Evolutionary conservation across 23 tunicate genomes (phyloP).

Genomic region (Clavelina lepadiformis): DNA sequence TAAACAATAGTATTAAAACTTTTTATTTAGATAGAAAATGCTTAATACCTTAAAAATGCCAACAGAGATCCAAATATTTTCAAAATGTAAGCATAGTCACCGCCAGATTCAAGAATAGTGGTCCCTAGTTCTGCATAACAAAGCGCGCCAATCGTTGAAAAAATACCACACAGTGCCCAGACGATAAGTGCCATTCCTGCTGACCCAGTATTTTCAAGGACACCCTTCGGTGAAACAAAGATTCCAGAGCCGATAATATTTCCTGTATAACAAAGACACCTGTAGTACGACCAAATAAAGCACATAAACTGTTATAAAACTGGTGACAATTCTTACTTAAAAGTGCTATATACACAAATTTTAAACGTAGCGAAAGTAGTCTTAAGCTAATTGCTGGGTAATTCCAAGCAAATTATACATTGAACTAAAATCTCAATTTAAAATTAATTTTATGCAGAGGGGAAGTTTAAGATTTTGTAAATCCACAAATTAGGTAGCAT

Average conservation of each 20-base stretch:
- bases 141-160: constrained; percentile 83
- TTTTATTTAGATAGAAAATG: neutral
- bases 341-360: too few relatives aligned
- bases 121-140: constrained; percentile 96
- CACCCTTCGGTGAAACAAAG: constrained; percentile 98
- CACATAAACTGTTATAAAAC: neutral
- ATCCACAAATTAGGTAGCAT: too few relatives aligned
- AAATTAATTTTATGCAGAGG: too few relatives aligned
- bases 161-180: constrained; percentile 94
- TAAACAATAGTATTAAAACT: neutral
- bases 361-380: too few relatives aligned
- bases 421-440: too few relatives aligned
- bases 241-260: constrained; percentile 99
- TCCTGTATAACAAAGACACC: constrained; percentile 48
- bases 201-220: constrained; percentile 75
- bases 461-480: too few relatives aligned
- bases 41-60: constrained; percentile 75
- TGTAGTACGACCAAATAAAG: neutral
- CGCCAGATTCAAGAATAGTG: constrained; percentile 85
- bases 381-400: too few relatives aligned
- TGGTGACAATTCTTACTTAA: neutral
- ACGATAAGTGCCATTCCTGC: constrained; percentile 87
- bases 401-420: too few relatives aligned
- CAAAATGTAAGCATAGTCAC: constrained; percentile 93
- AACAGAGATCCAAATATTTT: constrained; percentile 87